Conservation (phyloP, 2,888 invertebrate genomes). For the Laspeyria flexula region DNA sequence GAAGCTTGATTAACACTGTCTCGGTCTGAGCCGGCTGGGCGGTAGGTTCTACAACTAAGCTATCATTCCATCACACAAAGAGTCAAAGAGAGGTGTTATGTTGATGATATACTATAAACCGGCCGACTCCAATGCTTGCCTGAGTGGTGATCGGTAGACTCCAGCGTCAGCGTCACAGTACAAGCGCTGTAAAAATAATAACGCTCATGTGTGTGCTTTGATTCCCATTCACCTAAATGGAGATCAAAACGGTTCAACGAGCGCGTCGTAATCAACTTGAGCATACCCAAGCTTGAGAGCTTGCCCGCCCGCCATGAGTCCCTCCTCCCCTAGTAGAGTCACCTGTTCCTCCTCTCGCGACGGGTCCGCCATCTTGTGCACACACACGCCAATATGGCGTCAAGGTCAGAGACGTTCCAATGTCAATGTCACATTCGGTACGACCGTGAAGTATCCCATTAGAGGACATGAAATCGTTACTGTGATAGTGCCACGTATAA, state of each 20-base stretch:
- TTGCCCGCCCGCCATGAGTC: conserved; percentile 97
- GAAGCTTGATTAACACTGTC: conserved; percentile 60
- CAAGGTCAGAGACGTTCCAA: conserved; percentile 89
- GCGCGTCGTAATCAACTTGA: conserved; percentile 67
- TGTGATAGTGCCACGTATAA: conserved; percentile 26
- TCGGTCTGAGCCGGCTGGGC: conserved; percentile 55
- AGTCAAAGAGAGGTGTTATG: conserved; percentile 77
- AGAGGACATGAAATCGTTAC: conserved; percentile 34
- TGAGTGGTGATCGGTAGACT: conserved; percentile 91
- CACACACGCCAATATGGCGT: conserved; percentile 82
- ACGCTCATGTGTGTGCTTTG: conserved; percentile 81
- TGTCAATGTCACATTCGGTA: conserved; percentile 85
- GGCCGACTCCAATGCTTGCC: conserved; percentile 89
- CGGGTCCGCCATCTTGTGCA: conserved; percentile 98
- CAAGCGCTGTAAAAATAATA: conserved; percentile 92
- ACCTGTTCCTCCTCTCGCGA: conserved; percentile 98
- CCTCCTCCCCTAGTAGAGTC: conserved; percentile 98
- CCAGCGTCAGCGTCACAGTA: conserved; percentile 89
- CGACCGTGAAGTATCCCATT: conserved; percentile 44
- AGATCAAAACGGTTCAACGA: conserved; percentile 74
- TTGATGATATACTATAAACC: conserved; percentile 84
- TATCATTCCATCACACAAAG: conserved; percentile 82
- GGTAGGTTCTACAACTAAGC: conserved; percentile 73
- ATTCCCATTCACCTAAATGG: conserved; percentile 61
- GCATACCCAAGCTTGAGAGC: conserved; percentile 99